Evolutionary conservation across 2,113 vertebrate species (phyloP).

Genomic region (Clupea harengus): DNA sequence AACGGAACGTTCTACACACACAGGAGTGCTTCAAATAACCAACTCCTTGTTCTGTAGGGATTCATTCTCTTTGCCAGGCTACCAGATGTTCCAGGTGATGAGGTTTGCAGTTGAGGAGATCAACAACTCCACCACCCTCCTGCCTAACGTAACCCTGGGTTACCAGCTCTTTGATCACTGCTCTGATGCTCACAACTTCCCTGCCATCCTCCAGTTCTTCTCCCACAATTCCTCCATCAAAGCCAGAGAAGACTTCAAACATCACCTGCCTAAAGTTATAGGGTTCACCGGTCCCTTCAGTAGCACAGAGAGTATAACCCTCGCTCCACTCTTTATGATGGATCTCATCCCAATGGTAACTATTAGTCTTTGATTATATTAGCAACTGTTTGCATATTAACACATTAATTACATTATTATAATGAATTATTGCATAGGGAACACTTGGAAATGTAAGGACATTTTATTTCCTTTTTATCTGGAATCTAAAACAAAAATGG

Average conservation of each 20-base stretch:
- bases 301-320: conserved; percentile 52
- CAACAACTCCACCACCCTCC: conserved; percentile 78
- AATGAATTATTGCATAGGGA: background rate
- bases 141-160: conserved; percentile 79
- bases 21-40: background rate
- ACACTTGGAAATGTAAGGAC: background rate
- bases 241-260: conserved; percentile 16
- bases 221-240: conserved; percentile 48
- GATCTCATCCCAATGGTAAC: conserved; percentile 78
- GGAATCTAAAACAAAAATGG: background rate
- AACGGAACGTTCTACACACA: no score
- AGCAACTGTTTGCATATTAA: background rate
- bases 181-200: conserved; percentile 60
- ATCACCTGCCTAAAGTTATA: conserved; percentile 54
- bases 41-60: conserved; percentile 51
- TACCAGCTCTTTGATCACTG: conserved; percentile 80
- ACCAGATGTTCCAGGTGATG: conserved; percentile 77
- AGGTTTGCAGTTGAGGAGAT: conserved; percentile 79
- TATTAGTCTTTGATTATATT: background rate
- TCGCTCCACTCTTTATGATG: conserved; percentile 68
- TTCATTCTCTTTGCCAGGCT: conserved; percentile 55
- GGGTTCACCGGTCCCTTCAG: conserved; percentile 70
- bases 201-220: conserved; percentile 60
- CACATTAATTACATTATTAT: background rate
- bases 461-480: background rate